A percentile compares a stretch with the other conserved stretches of the same genome.
These are phyloP conservation scores for Drosophila tanythrix DNA, from an alignment of 2,888 invertebrate species.

Conservation along the genomic window DNA sequence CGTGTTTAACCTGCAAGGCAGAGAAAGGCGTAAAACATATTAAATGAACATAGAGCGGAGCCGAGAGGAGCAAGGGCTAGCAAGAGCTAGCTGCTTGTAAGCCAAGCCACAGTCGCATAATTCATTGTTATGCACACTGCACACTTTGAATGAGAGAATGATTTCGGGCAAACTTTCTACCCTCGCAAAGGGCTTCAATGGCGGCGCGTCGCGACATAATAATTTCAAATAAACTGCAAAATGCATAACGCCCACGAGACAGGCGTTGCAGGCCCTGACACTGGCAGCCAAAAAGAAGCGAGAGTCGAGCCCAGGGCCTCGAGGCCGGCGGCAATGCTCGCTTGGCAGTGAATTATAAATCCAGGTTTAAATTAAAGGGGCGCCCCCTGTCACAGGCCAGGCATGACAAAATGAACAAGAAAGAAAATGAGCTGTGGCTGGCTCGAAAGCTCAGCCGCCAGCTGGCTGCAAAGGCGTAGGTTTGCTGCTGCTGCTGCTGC, in stretches of 20 bases:
- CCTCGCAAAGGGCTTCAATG: conserved; percentile 36
- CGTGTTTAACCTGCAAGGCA: conserved; percentile 91
- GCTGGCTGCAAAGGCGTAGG: conserved; percentile 31
- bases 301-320: conserved; percentile 23
- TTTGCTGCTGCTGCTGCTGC: conserved; percentile 18
- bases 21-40: conserved; percentile 10
- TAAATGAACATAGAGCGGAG: conserved; percentile 14
- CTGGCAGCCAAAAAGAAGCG: conserved; percentile 36
- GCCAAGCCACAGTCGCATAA: conserved; percentile 55
- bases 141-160: conserved; percentile 65
- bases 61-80: background rate
- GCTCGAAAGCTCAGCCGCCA: conserved; percentile 6
- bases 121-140: conserved; percentile 56
- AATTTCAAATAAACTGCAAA: conserved; percentile 82
- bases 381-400: conserved; percentile 31
- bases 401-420: conserved; percentile 33
- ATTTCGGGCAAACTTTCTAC: conserved; percentile 70
- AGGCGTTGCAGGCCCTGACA: conserved; percentile 39
- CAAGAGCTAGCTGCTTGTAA: conserved; percentile 4
- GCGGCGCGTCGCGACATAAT: conserved; percentile 76
- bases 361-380: conserved; percentile 77
- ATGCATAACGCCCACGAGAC: conserved; percentile 76
- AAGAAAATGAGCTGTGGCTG: conserved; percentile 7
- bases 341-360: conserved; percentile 81
- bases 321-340: conserved; percentile 6